Evolutionary conservation across 2,113 vertebrate genomes (phyloP).

Genomic region (Carassius carassius): DNA sequence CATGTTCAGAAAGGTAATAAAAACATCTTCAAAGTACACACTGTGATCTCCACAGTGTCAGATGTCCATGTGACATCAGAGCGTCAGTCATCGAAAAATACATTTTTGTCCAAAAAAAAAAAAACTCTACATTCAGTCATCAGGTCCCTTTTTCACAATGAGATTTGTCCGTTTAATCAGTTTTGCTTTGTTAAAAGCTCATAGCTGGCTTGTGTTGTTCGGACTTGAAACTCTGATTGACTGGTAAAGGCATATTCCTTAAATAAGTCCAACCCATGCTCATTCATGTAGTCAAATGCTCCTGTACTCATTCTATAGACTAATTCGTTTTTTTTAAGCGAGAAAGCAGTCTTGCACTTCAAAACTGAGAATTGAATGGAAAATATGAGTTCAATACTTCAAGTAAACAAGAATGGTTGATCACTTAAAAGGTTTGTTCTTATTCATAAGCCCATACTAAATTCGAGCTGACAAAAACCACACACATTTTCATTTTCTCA

Average conservation of each 20-base stretch:
- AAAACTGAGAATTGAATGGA: neutral
- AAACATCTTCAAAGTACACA: too few species aligned
- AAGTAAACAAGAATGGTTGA: neutral
- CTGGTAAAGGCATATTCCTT: neutral
- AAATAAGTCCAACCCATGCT: neutral
- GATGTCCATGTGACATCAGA: too few species aligned
- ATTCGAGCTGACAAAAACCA: neutral
- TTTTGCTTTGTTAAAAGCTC: neutral
- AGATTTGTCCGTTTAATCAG: neutral
- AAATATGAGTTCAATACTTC: neutral
- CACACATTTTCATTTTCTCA: neutral
- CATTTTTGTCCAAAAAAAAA: too few species aligned
- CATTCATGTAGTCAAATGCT: neutral
- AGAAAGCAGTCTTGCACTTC: neutral
- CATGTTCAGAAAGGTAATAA: too few species aligned
- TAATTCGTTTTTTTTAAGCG: neutral
- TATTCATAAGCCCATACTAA: neutral
- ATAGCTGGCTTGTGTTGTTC: neutral
- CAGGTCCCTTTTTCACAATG: neutral
- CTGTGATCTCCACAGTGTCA: too few species aligned
- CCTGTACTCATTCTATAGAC: too few species aligned
- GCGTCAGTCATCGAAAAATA: too few species aligned
- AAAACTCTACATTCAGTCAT: neutral
- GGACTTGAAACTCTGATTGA: neutral
- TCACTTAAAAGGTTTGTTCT: neutral